Base-by-base conservation (phyloP, 2,888 invertebrate genomes). In the Julus scandinavius region DNA sequence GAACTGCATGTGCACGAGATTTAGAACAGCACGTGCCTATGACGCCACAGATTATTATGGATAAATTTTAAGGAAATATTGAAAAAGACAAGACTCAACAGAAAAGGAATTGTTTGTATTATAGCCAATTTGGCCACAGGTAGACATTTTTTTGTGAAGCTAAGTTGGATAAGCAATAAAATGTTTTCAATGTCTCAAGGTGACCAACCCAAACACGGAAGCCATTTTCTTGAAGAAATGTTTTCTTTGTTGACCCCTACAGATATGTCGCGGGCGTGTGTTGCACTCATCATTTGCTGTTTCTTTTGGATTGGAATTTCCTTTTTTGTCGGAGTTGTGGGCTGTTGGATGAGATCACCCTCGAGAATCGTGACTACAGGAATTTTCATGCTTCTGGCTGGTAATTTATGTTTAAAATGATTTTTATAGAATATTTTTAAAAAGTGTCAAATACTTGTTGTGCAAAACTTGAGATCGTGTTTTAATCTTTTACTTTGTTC, bases 311-410 rank as follows among this genome's bases (percentile, higher is more conserved):
- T 98, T 90, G 96, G 98, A 93, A 95, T 97, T 91, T 97, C 98
- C 40, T 98, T 98, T 93, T 97, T 98, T 95, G 97, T 98, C 88
- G 99, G 99, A 89, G 95, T 98, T 17, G 96, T 98, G 54, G 98
- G 99, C 91, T 99, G 99, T 93, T 99, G 98, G 97, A 96, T 97
- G 93, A 94, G 98, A 91, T 97, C 97, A 87, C 96, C 98, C 11
- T 97, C 97, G 90, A 97, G 98, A 92, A 97, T 98, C 91, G 97
- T 98, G 49, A 96, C 97, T 87, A 98, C 98, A 5, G 98, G 98
- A 50, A 96, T 98, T 90, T 94, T 97, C 87, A 96, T 97, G 95
- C 94, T 97, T 88, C 94, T 97, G 90, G 96, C 97, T 91, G 97
- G 97, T 97, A 92, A 88, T 84, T 84, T 29, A 29, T 29, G 29